Percentiles rank a stretch among this genome's conserved stretches.
phyloP scores from a whole-genome alignment of 2,797 vertebrate genomes.

The Pangasius mekongensis region DNA sequence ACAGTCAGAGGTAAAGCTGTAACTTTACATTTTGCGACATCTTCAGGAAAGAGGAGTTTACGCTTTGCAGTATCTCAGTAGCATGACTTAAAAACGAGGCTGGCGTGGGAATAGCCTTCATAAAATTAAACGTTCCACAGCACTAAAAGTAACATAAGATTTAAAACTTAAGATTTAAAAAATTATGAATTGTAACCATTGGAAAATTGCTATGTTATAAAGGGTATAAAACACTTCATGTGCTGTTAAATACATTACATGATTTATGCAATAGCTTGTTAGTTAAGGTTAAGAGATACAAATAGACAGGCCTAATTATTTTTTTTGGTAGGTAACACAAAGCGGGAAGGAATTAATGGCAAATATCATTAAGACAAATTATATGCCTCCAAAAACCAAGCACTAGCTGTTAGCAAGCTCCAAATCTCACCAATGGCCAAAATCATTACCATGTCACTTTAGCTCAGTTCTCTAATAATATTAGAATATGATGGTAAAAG shows the following conservation, averaged over 20 bases:
- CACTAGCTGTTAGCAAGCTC: constrained; percentile 32
- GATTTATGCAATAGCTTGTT: background rate
- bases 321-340: background rate
- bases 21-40: background rate
- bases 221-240: background rate
- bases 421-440: constrained; percentile 26
- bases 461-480: background rate
- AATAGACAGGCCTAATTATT: background rate
- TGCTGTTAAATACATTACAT: background rate
- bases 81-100: background rate
- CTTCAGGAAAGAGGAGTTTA: background rate
- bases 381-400: constrained; percentile 4
- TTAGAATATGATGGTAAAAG: constrained; percentile 36
- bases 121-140: background rate
- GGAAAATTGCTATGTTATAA: background rate
- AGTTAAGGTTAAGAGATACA: background rate
- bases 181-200: background rate
- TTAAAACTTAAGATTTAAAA: background rate
- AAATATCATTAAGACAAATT: constrained; percentile 1
- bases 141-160: background rate
- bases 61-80: background rate
- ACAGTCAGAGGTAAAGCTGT: background rate
- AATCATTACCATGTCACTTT: constrained; percentile 41
- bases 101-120: background rate
- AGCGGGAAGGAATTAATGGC: background rate